Evolutionary conservation across 2,888 invertebrate genomes (phyloP).

Genomic region (Drosophila rellima): DNA sequence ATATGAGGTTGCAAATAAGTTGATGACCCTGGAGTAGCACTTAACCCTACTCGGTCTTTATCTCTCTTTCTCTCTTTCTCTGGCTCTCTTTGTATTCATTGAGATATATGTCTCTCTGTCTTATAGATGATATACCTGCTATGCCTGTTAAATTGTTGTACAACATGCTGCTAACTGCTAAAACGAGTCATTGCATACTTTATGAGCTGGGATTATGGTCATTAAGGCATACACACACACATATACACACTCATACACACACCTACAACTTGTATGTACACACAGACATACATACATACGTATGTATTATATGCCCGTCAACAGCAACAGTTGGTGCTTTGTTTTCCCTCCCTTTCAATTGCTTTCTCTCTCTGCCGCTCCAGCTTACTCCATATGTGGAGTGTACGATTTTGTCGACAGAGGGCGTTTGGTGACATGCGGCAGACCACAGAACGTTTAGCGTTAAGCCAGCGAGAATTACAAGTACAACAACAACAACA

Average conservation of each 20-base stretch:
- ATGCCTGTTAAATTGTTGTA: conserved; percentile 39
- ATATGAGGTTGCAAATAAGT: too few relatives aligned
- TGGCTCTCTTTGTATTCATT: neutral
- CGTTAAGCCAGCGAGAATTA: conserved; percentile 43
- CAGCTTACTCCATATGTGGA: conserved; percentile 3
- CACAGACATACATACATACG: conserved; percentile 6
- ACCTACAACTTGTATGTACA: neutral
- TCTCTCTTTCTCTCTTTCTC: neutral
- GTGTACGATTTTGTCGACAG: conserved; percentile 1
- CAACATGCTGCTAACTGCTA: conserved; percentile 42
- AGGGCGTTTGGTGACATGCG: conserved; percentile 39
- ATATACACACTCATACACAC: conserved; percentile 15
- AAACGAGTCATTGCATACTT: conserved; percentile 63
- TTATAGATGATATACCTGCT: conserved; percentile 43
- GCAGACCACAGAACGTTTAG: conserved; percentile 65
- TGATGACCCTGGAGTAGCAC: too few relatives aligned
- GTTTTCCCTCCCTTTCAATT: neutral
- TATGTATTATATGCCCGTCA: conserved; percentile 11
- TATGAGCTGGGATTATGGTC: conserved; percentile 71
- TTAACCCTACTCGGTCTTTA: too few relatives aligned
- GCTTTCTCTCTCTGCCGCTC: neutral
- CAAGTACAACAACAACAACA: conserved; percentile 25
- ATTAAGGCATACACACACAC: conserved; percentile 51
- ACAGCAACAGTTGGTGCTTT: conserved; percentile 62
- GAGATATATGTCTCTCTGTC: neutral